Base-by-base conservation (phyloP, 37 sponge, comb jelly and placozoan genomes). In the Aplysina aerophoba region DNA sequence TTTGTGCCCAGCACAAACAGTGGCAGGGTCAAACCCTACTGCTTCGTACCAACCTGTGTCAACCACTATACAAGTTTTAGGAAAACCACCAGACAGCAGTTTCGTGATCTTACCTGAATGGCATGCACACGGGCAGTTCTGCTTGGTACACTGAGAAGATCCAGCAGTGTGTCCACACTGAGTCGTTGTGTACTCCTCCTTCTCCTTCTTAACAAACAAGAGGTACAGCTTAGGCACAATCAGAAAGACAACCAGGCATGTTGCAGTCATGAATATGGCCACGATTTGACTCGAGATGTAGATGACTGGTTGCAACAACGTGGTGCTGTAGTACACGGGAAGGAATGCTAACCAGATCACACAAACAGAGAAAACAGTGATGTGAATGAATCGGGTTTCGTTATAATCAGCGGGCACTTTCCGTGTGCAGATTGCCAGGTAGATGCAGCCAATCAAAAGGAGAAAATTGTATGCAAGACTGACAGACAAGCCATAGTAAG, bases 301-400 rank as follows among this genome's bases (percentile, higher is more conserved):
- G 78, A 40, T 40, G 21, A 40, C 14, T 22, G 37, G 41, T n/a
- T 17, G 44, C 14, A 75, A 22, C 73, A 33, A 27, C 3, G 31
- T 38, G 27, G 55, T 72, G 24, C 71, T 56, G 64, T 59, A 78
- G 86, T 72, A 67, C 61, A 59, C 30, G 19, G 87, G 65, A 17
- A 87, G 67, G 72, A 87, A 84, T 21, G 87, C 87, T 50, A 87
- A 30, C 87, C 83, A 87, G 58, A 87, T 37, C 4, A 83, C 37
- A 20, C 38, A 61, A 1, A 53, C 35, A 36, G 82, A 31, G 73
- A 75, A 58, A 25, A 80, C 69, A 34, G 66, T 27, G 33, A 87
- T 27, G 25, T 82, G 80, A 27, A 87, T 87, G 73, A 83, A 87
- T 16, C 54, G 30, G 0, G 87, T 37, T 60, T 87, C 87, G 38